These are phyloP conservation scores for Pituophis catenifer DNA, from an alignment of 2,113 vertebrate genomes.

Conservation along the genomic window DNA sequence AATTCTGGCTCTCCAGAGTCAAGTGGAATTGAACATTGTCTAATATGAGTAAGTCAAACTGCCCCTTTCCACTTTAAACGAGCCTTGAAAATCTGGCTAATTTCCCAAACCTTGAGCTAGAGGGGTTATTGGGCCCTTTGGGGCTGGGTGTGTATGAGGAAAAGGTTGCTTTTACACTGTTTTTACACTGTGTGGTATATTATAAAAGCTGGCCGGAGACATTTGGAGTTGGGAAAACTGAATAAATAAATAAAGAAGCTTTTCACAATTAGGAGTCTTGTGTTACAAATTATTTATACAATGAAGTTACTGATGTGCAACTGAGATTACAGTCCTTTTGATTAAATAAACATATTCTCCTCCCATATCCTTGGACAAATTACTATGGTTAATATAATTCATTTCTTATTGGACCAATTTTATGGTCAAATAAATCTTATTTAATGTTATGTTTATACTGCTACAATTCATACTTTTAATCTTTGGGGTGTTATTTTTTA, in stretches of 20 bases:
- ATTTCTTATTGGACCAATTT: neutral
- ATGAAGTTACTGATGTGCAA: neutral
- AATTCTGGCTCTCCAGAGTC: neutral
- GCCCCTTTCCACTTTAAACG: neutral
- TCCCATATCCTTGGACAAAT: neutral
- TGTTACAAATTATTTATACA: neutral
- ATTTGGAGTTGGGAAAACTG: neutral
- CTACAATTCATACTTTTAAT: neutral
- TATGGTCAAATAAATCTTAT: neutral
- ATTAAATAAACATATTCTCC: neutral
- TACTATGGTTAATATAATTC: neutral
- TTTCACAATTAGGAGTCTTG: neutral
- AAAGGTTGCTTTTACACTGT: neutral
- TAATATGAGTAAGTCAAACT: neutral
- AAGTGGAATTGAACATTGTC: neutral
- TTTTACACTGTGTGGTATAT: neutral
- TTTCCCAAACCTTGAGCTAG: neutral
- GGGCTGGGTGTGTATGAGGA: neutral
- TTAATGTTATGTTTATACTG: neutral
- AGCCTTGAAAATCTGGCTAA: neutral
- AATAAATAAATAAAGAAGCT: neutral
- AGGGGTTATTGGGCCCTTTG: neutral
- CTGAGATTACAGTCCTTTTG: neutral
- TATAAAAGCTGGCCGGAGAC: neutral
- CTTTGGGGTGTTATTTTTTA: neutral